These are phyloP conservation scores for Puffinus mauretanicus DNA, from an alignment of 2,113 vertebrate genomes.

Conservation along the genomic window DNA sequence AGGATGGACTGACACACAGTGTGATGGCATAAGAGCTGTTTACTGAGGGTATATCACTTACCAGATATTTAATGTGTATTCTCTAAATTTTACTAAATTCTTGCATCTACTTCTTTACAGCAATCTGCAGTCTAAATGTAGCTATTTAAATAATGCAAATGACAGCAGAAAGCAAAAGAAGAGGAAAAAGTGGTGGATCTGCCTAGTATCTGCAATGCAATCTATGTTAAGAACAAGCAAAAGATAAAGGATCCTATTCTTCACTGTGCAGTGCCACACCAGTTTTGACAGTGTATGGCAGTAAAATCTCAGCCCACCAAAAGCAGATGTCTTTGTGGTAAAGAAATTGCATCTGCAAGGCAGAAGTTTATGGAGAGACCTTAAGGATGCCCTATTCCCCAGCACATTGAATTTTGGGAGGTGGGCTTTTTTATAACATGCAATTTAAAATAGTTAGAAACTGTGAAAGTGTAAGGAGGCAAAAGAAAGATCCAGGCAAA, in stretches of 20 bases:
- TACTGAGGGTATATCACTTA: background rate
- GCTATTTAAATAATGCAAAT: background rate
- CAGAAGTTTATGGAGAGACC: background rate
- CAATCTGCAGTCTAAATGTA: background rate
- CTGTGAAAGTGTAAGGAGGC: background rate
- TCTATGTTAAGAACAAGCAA: background rate
- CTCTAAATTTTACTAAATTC: background rate
- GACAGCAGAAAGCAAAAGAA: background rate
- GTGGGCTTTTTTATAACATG: background rate
- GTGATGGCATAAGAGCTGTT: background rate
- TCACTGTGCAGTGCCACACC: background rate
- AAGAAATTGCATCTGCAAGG: background rate
- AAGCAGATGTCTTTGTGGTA: background rate
- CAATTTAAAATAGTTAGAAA: background rate
- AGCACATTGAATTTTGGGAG: background rate
- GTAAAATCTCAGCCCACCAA: background rate
- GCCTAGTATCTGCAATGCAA: background rate
- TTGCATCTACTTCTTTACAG: background rate
- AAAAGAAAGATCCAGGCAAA: background rate
- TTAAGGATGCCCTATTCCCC: background rate
- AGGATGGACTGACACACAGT: background rate
- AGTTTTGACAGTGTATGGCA: background rate
- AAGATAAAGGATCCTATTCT: background rate
- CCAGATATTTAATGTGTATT: background rate
- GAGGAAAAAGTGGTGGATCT: background rate